Percentiles rank a stretch among this genome's conserved stretches.
Conservation (phyloP, 2,888 invertebrate species). For the Aspidiotus rigidus region DNA sequence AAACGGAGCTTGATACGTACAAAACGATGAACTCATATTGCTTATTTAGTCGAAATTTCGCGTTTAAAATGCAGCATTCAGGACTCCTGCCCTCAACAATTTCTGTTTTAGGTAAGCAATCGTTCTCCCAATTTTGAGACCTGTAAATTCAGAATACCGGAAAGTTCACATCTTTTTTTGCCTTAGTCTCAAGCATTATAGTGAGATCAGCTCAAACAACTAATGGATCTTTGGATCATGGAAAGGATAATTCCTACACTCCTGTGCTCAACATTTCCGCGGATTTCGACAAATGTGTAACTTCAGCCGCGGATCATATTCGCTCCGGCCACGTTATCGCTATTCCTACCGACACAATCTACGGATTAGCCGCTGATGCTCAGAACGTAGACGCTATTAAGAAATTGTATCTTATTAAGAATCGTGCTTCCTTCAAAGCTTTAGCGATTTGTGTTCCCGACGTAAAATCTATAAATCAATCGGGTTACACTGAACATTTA, state of each 20-base stretch:
- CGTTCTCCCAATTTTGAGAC: too few relatives aligned
- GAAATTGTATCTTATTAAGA: conserved; percentile 78
- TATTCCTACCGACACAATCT: conserved; percentile 95
- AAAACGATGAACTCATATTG: too few relatives aligned
- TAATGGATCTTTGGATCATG: too few relatives aligned
- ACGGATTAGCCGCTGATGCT: conserved; percentile 84
- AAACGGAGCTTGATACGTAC: too few relatives aligned
- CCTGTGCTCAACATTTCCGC: neutral
- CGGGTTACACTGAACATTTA: conserved; percentile 66
- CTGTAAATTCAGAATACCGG: too few relatives aligned
- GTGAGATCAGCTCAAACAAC: too few relatives aligned
- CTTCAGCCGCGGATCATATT: conserved; percentile 19
- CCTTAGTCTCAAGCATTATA: too few relatives aligned
- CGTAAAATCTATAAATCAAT: conserved; percentile 61
- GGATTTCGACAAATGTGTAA: conserved; percentile 14
- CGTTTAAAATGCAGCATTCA: too few relatives aligned
- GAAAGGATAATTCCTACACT: neutral
- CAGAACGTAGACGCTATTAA: conserved; percentile 67
- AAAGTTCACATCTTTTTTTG: too few relatives aligned
- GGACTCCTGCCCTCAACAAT: too few relatives aligned
- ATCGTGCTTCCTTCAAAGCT: conserved; percentile 71
- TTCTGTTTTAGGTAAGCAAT: too few relatives aligned
- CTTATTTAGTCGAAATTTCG: too few relatives aligned
- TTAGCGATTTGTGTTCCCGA: conserved; percentile 83
- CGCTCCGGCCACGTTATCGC: conserved; percentile 56